A percentile compares a stretch with the other conserved stretches of the same genome.
Conservation (phyloP, 1,140 invertebrate genomes). For the Ostrea denselamellosa region DNA sequence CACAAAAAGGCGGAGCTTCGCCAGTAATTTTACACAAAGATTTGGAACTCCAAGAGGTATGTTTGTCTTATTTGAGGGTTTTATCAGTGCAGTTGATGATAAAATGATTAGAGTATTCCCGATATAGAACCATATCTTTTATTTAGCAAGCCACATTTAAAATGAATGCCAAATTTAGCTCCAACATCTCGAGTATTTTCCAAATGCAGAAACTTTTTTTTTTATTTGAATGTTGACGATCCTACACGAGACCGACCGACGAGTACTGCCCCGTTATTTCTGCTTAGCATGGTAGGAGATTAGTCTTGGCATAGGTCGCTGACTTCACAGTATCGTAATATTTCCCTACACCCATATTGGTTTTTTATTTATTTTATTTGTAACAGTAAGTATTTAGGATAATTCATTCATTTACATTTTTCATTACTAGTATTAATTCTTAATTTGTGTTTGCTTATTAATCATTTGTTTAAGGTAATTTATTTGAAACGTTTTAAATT, state of each 20-base stretch:
- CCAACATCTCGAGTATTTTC: slow-evolving; percentile 17
- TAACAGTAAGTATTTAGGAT: too few species aligned
- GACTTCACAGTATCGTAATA: too few species aligned
- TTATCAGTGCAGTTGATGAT: background rate
- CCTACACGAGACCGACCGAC: background rate
- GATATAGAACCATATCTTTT: background rate
- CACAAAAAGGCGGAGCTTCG: background rate
- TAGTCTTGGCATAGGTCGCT: too few species aligned
- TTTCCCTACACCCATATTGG: too few species aligned
- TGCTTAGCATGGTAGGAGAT: too few species aligned
- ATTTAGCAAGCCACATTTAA: background rate
- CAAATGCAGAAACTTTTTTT: background rate
- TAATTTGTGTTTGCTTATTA: too few species aligned
- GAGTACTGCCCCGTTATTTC: too few species aligned
- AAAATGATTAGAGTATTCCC: background rate
- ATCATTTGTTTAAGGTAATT: too few species aligned
- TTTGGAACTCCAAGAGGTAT: background rate
- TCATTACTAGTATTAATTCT: too few species aligned
- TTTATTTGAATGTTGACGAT: background rate
- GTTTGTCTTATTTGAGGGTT: slow-evolving; percentile 10
- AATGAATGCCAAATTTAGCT: background rate
- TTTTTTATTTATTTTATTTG: too few species aligned
- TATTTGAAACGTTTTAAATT: too few species aligned
- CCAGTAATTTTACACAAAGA: background rate
- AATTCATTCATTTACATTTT: too few species aligned